These are phyloP conservation scores for Microcebus murinus DNA, from an alignment of 2,113 vertebrate species.

Conservation along the genomic window DNA sequence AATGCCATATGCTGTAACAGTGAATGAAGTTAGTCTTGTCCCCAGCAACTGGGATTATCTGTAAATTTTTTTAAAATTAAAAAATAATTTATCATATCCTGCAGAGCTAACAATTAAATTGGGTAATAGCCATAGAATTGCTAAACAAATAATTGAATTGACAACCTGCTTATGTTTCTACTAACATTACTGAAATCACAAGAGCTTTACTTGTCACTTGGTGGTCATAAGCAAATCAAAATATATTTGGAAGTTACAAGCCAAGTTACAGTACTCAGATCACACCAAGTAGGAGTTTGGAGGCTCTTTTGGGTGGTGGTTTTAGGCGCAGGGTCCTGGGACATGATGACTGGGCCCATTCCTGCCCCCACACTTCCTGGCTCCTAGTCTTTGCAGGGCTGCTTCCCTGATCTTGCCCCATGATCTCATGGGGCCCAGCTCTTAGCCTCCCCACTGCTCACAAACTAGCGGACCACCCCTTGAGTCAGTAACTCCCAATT, in stretches of 20 bases:
- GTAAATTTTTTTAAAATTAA: background rate
- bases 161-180: background rate
- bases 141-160: background rate
- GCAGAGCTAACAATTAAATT: background rate
- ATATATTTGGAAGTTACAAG: background rate
- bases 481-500: background rate
- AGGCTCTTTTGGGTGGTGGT: background rate
- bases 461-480: background rate
- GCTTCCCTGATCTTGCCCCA: too few relatives aligned
- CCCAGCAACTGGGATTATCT: background rate
- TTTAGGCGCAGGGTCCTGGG: background rate
- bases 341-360: background rate
- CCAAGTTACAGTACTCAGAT: background rate
- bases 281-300: background rate
- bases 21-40: background rate
- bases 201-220: background rate
- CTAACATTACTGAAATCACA: background rate
- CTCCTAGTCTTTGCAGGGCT: background rate
- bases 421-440: background rate
- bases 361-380: background rate
- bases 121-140: background rate
- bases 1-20: background rate
- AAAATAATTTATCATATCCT: constrained; percentile 39
- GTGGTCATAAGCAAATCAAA: background rate
- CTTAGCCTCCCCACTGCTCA: background rate